Evolutionary conservation across 2,888 invertebrate genomes (phyloP), one percentile per base, ranked within the genome.

Genomic region (Catotricha subobsoleta): DNA sequence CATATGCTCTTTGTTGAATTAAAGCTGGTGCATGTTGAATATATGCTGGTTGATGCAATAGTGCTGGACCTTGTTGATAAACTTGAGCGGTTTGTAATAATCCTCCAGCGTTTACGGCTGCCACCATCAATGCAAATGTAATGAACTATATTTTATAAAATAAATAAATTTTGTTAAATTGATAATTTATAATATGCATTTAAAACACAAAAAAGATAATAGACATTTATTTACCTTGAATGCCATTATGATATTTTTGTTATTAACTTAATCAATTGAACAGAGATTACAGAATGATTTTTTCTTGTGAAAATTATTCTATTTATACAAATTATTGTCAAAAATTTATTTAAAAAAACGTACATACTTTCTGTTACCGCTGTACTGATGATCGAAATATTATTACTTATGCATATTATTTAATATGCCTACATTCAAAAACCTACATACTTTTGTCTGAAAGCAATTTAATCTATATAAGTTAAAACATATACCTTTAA

Each of bases 221-320:
- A 21, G 4, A n/a, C 13, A 36, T 29, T 19, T 20, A 40, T 10
- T n/a, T 55, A 60, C 59, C 58, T 59, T 60, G 55, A 58, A 58
- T 53, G 59, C 56, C 59, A 60, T 60, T 51, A 29, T 39, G 8
- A 25, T 25, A 15, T 35, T 5, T 6, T 16, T 38, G n/a, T 18
- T 25, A 13, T 27, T 38, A 18, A 3, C 15, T 36, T 36, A 29
- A 20, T 18, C 5, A 28, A 19, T 19, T 29, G 28, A 29, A 18
- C 12, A 29, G n/a, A 29, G 19, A 19, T 27, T 19, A 39, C 28
- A 29, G 39, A 39, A 39, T 39, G 29, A 28, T 28, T 28, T 39
- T 39, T 5, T 3, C 3, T 16, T 6, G 8, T 10, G 7, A 15
- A 3, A 16, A 10, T 16, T 8, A 12, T 16, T 16, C 36, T 36